Evolutionary conservation across 2,888 invertebrate species (phyloP).

Genomic region (Epinotia brunnichana): DNA sequence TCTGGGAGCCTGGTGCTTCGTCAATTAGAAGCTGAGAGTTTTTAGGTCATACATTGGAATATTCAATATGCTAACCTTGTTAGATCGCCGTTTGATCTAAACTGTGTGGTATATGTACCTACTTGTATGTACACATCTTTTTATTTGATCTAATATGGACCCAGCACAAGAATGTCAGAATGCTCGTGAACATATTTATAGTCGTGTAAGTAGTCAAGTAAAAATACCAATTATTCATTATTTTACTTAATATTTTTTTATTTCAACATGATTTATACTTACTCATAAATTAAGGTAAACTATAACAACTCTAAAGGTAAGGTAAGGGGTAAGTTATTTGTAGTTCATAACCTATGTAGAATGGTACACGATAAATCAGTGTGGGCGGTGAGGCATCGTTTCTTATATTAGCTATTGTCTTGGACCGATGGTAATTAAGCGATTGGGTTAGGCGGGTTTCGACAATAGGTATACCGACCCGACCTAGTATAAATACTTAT

Average conservation of each 20-base stretch:
- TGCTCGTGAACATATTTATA: background rate
- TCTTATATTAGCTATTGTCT: constrained; percentile 83
- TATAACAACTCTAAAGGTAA: constrained; percentile 13
- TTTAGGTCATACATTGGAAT: constrained; percentile 14
- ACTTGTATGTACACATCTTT: too few species aligned
- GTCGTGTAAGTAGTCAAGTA: background rate
- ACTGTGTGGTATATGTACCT: background rate
- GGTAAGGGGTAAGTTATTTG: constrained; percentile 56
- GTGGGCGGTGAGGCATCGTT: constrained; percentile 74
- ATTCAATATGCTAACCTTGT: constrained; percentile 2
- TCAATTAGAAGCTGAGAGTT: constrained; percentile 15
- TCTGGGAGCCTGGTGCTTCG: constrained; percentile 37
- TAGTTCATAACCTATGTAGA: constrained; percentile 69
- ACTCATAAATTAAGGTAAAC: constrained; percentile 30
- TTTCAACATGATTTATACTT: background rate
- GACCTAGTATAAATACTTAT: constrained; percentile 3
- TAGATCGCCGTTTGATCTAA: background rate
- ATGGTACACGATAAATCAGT: constrained; percentile 75
- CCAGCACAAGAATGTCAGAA: background rate
- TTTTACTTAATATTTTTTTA: background rate
- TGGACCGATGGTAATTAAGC: constrained; percentile 78
- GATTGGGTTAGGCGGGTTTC: constrained; percentile 46
- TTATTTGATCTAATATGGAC: background rate
- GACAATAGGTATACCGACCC: constrained; percentile 4
- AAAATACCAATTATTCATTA: background rate